Evolutionary conservation across 2,888 invertebrate species (phyloP), one percentile per base, ranked within the genome.

Genomic region (Conomelus anceps): DNA sequence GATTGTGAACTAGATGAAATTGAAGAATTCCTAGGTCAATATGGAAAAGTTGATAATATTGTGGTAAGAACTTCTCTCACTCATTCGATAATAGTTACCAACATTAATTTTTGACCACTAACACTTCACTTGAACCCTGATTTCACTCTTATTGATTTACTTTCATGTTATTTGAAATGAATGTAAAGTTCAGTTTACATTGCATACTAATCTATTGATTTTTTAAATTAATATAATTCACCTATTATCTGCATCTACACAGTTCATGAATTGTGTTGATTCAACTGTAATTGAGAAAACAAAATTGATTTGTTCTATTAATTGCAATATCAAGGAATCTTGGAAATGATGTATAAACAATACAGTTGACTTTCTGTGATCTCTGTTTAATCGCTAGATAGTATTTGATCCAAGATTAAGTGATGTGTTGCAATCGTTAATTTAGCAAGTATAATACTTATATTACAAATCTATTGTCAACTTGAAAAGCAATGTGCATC

Each of bases 21-120:
- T 6, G 94, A 97, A 88, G 95, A 94, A 89, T 98, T 95, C 93
- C 96, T 98, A 92, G 95, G 95, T 90, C 93, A 95, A 20, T 95
- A 95, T 92, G 97, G 97, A 92, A 91, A 92, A 0, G 91, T 92
- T 89, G 94, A 93, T 91, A 93, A 93, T 90, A 93, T 94, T 90
- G 91, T 93, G 90, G 93, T 93, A 91, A 93, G 93, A 93, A 91
- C 26, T 89, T 23, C 22, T 20, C n/a, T n/a, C n/a, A n/a, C n/a
- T n/a, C n/a, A n/a, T n/a, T n/a, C n/a, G n/a, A n/a, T n/a, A n/a
- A n/a, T n/a, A n/a, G n/a, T n/a, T n/a, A n/a, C n/a, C n/a, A n/a
- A n/a, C n/a, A n/a, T n/a, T n/a, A n/a, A n/a, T n/a, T n/a, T n/a
- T n/a, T n/a, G n/a, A n/a, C n/a, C n/a, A n/a, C n/a, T n/a, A n/a